Evolutionary conservation across 2,888 invertebrate species (phyloP).

Genomic region (Bombylius major): DNA sequence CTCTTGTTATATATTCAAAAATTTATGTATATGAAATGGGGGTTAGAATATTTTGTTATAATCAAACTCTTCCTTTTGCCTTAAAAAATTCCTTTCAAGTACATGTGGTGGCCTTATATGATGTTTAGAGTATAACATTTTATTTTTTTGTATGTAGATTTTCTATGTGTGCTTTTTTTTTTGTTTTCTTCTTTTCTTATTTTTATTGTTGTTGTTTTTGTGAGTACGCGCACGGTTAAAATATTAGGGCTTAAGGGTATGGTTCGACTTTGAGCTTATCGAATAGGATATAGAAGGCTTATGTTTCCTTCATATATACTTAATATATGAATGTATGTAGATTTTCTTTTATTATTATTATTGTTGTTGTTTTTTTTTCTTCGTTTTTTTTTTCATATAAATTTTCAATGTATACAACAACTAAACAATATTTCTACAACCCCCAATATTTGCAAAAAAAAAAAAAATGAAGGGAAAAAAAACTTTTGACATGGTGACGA

Average conservation of each 20-base stretch:
- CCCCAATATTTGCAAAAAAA: slow-evolving; percentile 8
- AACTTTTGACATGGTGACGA: slow-evolving; percentile 10
- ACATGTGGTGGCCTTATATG: too few species aligned
- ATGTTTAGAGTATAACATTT: too few species aligned
- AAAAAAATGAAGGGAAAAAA: too few species aligned
- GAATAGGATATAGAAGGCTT: slow-evolving; percentile 10
- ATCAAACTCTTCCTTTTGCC: too few species aligned
- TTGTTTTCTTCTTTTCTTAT: background rate
- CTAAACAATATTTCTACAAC: slow-evolving; percentile 6
- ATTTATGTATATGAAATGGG: too few species aligned
- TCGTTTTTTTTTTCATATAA: background rate
- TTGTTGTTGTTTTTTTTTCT: slow-evolving; percentile 5
- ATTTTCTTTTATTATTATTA: slow-evolving; percentile 1
- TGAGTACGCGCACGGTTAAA: slow-evolving; percentile 14
- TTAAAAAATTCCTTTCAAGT: too few species aligned
- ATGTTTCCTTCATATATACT: slow-evolving; percentile 3
- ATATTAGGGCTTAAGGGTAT: slow-evolving; percentile 6
- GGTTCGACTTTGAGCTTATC: slow-evolving; percentile 13
- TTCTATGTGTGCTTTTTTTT: background rate
- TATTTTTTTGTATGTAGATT: too few species aligned
- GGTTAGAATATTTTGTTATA: too few species aligned
- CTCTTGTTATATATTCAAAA: too few species aligned
- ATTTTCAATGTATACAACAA: too few species aligned
- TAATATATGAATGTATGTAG: too few species aligned
- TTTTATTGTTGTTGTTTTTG: background rate